phyloP scores from a whole-genome alignment of 2,888 invertebrate genomes.

The Caenorhabditis parvicauda region DNA sequence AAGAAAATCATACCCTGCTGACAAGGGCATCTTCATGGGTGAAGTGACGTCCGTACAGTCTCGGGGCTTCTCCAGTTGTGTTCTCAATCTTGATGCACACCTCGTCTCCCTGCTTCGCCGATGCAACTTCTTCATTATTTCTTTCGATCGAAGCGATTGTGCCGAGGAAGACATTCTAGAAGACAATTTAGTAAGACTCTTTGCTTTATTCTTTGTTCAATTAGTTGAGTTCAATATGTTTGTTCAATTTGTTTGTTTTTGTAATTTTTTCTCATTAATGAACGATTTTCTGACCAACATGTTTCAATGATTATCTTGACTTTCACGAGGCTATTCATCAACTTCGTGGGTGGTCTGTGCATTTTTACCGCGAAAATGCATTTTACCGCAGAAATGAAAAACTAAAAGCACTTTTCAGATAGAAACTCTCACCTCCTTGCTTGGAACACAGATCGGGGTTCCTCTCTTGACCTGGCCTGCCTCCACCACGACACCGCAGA shows the following conservation, averaged over 20 bases:
- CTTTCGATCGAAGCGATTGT: slow-evolving; percentile 89
- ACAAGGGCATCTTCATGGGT: slow-evolving; percentile 90
- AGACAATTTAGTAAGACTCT: not conserved
- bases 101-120: slow-evolving; percentile 82
- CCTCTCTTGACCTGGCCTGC: slow-evolving; percentile 92
- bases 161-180: slow-evolving; percentile 88
- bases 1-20: slow-evolving; percentile 75
- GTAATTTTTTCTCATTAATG: not conserved
- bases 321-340: too few relatives aligned
- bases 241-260: too few relatives aligned
- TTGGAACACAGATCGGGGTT: slow-evolving; percentile 94
- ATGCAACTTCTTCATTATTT: slow-evolving; percentile 90
- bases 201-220: not conserved
- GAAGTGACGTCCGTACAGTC: slow-evolving; percentile 97
- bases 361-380: too few relatives aligned
- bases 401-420: not conserved
- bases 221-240: too few relatives aligned
- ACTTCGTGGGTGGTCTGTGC: too few relatives aligned
- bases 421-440: slow-evolving; percentile 72
- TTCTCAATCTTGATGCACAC: slow-evolving; percentile 88
- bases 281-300: not conserved
- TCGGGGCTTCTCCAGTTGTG: slow-evolving; percentile 94
- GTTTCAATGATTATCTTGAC: not conserved
- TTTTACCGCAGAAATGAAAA: too few relatives aligned
- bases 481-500: slow-evolving; percentile 90